These are phyloP conservation scores for Karalla daura DNA, from an alignment of 2,797 vertebrate species.

Conservation along the genomic window DNA sequence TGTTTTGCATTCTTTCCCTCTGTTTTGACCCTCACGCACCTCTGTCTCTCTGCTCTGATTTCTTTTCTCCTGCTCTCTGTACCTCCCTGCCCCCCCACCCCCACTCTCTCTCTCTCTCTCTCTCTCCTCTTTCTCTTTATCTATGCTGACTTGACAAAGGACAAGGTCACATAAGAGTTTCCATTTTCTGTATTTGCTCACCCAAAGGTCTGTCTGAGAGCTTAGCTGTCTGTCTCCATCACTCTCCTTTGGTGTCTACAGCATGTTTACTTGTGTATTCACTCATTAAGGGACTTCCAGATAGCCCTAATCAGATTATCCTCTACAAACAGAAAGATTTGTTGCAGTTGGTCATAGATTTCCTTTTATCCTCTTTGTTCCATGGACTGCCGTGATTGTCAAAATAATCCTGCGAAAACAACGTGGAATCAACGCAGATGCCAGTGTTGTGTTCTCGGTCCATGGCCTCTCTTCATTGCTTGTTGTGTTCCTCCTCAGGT, in stretches of 20 bases:
- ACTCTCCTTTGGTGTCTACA: conserved; percentile 24
- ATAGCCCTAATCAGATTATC: conserved; percentile 76
- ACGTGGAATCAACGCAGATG: conserved; percentile 52
- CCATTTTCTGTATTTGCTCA: conserved; percentile 77
- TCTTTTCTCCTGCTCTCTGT: conserved; percentile 45
- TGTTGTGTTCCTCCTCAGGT: conserved; percentile 79
- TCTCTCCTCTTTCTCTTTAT: conserved; percentile 55
- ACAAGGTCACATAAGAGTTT: conserved; percentile 80
- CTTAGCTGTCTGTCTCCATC: conserved; percentile 33
- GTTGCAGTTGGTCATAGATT: conserved; percentile 71
- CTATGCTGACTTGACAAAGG: conserved; percentile 79
- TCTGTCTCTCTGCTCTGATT: conserved; percentile 31
- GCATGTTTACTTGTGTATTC: conserved; percentile 67
- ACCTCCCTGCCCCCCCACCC: conserved; percentile 58
- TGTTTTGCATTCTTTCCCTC: conserved; percentile 56
- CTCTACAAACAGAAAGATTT: conserved; percentile 75
- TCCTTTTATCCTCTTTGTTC: conserved; percentile 75
- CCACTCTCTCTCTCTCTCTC: conserved; percentile 34
- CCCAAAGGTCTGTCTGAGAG: conserved; percentile 45
- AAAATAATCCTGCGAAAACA: conserved; percentile 73
- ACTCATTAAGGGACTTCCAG: conserved; percentile 69
- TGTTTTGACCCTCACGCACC: conserved; percentile 56
- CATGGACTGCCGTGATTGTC: conserved; percentile 51
- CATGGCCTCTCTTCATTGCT: conserved; percentile 7
- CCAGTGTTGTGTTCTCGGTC: conserved; percentile 30